These are phyloP conservation scores for Chrysochloris asiatica DNA, from an alignment of 2,113 vertebrate species.

Conservation along the genomic window DNA sequence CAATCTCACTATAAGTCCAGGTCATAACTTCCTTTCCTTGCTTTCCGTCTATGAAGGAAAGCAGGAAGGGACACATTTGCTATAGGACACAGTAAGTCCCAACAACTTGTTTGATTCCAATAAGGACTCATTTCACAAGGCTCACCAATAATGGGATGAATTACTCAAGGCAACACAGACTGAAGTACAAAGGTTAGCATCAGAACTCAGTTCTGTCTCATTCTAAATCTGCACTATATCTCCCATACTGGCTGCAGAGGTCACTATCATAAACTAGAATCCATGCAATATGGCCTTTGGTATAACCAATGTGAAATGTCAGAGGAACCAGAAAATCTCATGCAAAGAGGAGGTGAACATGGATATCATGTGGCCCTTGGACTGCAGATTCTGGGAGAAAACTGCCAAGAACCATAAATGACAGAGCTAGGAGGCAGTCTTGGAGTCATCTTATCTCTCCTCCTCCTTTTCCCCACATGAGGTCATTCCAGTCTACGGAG, in stretches of 20 bases:
- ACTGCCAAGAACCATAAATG: background rate
- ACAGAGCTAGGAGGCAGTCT: background rate
- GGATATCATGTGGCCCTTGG: background rate
- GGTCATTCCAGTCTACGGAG: constrained; percentile 54
- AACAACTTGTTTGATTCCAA: background rate
- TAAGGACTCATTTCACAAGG: constrained; percentile 6
- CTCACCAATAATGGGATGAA: background rate
- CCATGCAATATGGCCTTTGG: background rate
- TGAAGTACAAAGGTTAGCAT: background rate
- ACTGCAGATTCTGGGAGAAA: background rate
- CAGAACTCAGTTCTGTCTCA: background rate
- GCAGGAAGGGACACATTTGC: background rate
- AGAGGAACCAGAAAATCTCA: background rate
- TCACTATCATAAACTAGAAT: background rate
- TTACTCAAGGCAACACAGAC: background rate
- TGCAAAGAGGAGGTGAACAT: background rate
- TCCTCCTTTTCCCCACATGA: constrained; percentile 51
- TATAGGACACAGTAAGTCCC: background rate
- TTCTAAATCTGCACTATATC: background rate
- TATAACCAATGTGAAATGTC: background rate
- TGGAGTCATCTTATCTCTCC: constrained; percentile 51
- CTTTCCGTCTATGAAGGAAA: constrained; percentile 13
- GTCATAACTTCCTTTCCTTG: background rate
- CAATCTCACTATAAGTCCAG: background rate
- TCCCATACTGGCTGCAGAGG: background rate